Evolutionary conservation across 2,888 invertebrate genomes (phyloP).

Genomic region (Caradrina clavipalpis): DNA sequence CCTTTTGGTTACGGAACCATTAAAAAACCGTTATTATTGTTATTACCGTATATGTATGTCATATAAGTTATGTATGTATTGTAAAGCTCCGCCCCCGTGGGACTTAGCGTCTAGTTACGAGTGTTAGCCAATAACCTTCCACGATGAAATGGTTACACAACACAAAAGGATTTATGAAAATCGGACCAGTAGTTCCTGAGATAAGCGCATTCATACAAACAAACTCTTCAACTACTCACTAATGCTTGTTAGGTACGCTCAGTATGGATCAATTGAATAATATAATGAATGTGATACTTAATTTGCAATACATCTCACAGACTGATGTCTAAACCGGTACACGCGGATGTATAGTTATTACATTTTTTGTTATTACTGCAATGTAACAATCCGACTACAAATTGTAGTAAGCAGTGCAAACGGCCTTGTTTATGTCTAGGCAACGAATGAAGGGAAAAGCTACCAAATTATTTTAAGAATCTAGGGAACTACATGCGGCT

Average conservation of each 20-base stretch:
- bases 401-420: conserved; percentile 19
- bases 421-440: conserved; percentile 38
- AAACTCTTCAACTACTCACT: conserved; percentile 1
- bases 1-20: no score
- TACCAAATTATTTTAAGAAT: conserved; percentile 24
- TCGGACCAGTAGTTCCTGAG: no score
- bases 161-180: no score
- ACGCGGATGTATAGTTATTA: conserved; percentile 23
- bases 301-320: conserved; percentile 32
- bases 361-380: conserved; percentile 31
- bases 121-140: no score
- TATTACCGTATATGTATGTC: no score
- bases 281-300: conserved; percentile 3
- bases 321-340: conserved; percentile 30
- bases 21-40: no score
- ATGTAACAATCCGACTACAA: conserved; percentile 22
- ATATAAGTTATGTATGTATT: no score
- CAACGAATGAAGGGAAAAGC: conserved; percentile 20
- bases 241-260: not conserved
- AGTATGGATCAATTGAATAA: conserved; percentile 13
- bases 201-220: no score
- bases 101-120: no score
- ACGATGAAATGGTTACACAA: no score
- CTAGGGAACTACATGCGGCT: no score
- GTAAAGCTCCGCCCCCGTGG: no score